Conservation (phyloP, 2,797 vertebrate species). For the Sebastes hubbsi region DNA sequence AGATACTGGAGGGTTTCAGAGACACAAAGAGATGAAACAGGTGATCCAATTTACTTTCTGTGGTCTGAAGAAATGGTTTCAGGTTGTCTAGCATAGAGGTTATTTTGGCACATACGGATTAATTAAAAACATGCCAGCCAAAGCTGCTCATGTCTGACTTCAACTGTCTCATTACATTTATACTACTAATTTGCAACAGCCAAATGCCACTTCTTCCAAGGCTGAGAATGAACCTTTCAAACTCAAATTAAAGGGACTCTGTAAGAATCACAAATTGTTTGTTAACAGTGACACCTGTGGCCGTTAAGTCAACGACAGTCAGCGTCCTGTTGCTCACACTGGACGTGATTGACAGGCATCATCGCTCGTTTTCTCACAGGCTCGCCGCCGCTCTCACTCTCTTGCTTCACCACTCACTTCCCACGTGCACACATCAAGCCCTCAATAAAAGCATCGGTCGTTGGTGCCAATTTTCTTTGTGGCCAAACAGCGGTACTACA, state of each 20-base stretch:
- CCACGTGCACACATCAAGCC: too few species aligned
- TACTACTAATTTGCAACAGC: neutral
- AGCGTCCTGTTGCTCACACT: too few species aligned
- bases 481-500: too few species aligned
- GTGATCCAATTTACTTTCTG: constrained; percentile 14
- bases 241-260: neutral
- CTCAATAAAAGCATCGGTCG: too few species aligned
- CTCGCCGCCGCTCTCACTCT: too few species aligned
- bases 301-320: too few species aligned
- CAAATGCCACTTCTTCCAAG: neutral
- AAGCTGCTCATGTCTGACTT: neutral
- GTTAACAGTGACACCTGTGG: too few species aligned
- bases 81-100: neutral
- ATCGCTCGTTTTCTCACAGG: too few species aligned
- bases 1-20: constrained; percentile 1
- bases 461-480: too few species aligned
- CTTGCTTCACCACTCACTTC: too few species aligned
- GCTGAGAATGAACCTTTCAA: neutral
- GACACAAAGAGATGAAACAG: constrained; percentile 28
- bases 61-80: neutral
- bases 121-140: neutral
- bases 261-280: too few species aligned
- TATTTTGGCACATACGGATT: constrained; percentile 2
- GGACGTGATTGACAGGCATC: too few species aligned
- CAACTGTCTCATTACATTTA: neutral